Percentiles rank a stretch among this genome's conserved stretches.
Evolutionary conservation across 2,888 invertebrate genomes (phyloP).

Genomic region (Pollenia griseotomentosa): DNA sequence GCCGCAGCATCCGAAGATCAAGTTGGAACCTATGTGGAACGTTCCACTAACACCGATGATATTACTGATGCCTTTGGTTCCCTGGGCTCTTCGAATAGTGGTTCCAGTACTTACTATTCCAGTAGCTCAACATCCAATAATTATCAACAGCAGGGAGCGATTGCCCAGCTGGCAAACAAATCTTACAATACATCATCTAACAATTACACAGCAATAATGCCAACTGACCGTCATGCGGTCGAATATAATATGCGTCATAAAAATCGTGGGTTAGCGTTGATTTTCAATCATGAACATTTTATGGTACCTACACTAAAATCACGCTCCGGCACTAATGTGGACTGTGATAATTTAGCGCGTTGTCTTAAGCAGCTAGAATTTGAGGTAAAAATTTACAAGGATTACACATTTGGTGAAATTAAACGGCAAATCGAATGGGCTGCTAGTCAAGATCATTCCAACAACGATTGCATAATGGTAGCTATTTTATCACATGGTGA

Average conservation of each 20-base stretch:
- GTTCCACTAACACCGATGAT: slow-evolving; percentile 78
- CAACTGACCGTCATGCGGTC: slow-evolving; percentile 88
- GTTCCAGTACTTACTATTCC: slow-evolving; percentile 45
- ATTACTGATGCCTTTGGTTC: slow-evolving; percentile 81
- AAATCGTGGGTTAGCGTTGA: slow-evolving; percentile 92
- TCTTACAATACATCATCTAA: slow-evolving; percentile 73
- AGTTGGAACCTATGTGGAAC: slow-evolving; percentile 77
- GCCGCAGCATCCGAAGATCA: slow-evolving; percentile 76
- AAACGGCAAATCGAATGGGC: slow-evolving; percentile 88
- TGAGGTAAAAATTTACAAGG: slow-evolving; percentile 89
- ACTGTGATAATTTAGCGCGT: slow-evolving; percentile 90
- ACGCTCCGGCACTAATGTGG: slow-evolving; percentile 93
- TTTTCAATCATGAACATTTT: slow-evolving; percentile 96
- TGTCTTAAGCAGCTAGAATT: slow-evolving; percentile 89
- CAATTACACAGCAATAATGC: slow-evolving; percentile 85
- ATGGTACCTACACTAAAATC: slow-evolving; percentile 88
- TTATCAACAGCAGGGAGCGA: slow-evolving; percentile 76
- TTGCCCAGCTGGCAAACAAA: slow-evolving; percentile 80
- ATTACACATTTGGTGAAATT: slow-evolving; percentile 89
- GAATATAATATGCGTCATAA: slow-evolving; percentile 95
- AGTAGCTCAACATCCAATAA: slow-evolving; percentile 52
- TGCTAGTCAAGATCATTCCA: slow-evolving; percentile 90
- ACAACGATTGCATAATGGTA: slow-evolving; percentile 92
- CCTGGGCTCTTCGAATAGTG: slow-evolving; percentile 62
- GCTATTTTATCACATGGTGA: slow-evolving; percentile 96